phyloP scores from a whole-genome alignment of 2,113 vertebrate genomes.

The Prochilodus magdalenae region DNA sequence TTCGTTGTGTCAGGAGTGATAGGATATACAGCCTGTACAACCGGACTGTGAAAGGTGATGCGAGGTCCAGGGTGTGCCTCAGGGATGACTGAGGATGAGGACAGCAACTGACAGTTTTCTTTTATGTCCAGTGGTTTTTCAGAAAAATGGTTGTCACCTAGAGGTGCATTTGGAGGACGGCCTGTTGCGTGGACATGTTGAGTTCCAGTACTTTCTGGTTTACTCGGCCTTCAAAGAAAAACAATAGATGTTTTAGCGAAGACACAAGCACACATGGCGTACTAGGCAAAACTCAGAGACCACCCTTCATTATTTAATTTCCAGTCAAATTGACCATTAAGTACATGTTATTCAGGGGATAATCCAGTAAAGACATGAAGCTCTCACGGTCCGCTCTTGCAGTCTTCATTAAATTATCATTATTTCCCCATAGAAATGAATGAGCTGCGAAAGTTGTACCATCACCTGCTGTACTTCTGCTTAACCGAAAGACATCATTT shows the following conservation, averaged over 20 bases:
- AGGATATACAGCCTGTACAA: conserved; percentile 42
- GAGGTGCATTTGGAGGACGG: conserved; percentile 22
- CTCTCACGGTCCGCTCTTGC: too few species aligned
- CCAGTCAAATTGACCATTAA: too few species aligned
- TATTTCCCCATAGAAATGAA: too few species aligned
- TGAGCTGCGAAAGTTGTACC: too few species aligned
- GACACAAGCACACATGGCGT: not conserved
- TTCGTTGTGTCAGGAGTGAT: conserved; percentile 30
- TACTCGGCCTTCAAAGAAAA: conserved; percentile 36
- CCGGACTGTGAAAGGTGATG: conserved; percentile 46
- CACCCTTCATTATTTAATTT: too few species aligned
- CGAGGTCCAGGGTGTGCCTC: conserved; percentile 24
- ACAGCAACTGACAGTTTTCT: conserved; percentile 17
- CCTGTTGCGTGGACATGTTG: not conserved
- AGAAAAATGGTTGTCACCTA: conserved; percentile 4
- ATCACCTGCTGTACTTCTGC: too few species aligned
- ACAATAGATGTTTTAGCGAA: not conserved
- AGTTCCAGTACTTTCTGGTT: conserved; percentile 3
- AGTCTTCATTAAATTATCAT: too few species aligned
- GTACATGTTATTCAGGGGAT: too few species aligned
- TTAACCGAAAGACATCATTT: too few species aligned
- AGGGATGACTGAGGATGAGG: not conserved
- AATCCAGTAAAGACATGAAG: too few species aligned
- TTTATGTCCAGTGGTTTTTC: conserved; percentile 22
- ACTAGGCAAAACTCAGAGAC: too few species aligned